Percentiles rank a stretch among this genome's conserved stretches.
Conservation (phyloP, 2,797 vertebrate genomes). For the Anisognathus igniventris region DNA sequence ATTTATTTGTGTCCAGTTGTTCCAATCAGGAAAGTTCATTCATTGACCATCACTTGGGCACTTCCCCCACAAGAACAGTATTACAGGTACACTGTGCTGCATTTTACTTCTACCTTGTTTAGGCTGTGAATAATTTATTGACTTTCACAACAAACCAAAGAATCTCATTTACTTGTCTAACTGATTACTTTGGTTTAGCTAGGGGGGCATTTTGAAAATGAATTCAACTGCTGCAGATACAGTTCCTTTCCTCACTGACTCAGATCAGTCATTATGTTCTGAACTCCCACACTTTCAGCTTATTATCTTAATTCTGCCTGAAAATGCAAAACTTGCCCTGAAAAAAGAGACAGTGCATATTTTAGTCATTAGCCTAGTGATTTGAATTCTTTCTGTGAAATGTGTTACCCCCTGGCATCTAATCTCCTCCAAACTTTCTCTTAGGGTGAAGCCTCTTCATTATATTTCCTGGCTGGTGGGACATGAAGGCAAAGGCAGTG, state of each 20-base stretch:
- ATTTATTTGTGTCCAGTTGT: constrained; percentile 81
- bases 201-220: background rate
- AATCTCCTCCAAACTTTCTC: background rate
- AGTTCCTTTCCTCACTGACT: background rate
- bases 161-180: background rate
- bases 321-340: background rate
- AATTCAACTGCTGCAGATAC: background rate
- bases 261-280: background rate
- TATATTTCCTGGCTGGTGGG: constrained; percentile 96
- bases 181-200: background rate
- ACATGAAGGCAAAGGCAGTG: constrained; percentile 93
- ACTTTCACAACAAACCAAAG: background rate
- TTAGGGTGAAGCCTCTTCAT: constrained; percentile 93
- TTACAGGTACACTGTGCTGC: constrained; percentile 83
- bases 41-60: constrained; percentile 91
- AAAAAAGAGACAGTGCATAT: background rate
- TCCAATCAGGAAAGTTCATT: constrained; percentile 92
- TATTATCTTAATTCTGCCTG: background rate
- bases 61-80: constrained; percentile 88
- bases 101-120: background rate
- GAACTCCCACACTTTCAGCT: background rate
- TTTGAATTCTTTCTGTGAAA: background rate
- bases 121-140: background rate
- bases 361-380: background rate
- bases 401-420: background rate